These are phyloP conservation scores for Polydrusus tereticollis DNA, from an alignment of 2,888 invertebrate species.

Conservation along the genomic window DNA sequence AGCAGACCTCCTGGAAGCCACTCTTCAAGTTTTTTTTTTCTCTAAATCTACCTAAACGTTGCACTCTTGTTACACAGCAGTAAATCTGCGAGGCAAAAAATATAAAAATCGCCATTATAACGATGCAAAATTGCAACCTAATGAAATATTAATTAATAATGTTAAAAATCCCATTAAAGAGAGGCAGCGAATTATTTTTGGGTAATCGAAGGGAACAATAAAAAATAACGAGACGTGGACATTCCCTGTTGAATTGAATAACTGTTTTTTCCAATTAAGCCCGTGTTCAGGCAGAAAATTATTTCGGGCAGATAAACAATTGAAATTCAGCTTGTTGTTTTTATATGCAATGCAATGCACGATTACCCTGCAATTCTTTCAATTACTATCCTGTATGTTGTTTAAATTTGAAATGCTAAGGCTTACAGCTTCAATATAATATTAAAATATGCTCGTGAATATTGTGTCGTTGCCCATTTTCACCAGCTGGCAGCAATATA, in stretches of 20 bases:
- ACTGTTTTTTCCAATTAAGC: not conserved
- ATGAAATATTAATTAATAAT: constrained; percentile 8
- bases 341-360: too few relatives aligned
- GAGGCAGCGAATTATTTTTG: not conserved
- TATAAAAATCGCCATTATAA: not conserved
- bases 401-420: too few relatives aligned
- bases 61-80: not conserved
- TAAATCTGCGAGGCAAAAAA: not conserved
- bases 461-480: too few relatives aligned
- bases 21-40: not conserved
- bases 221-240: not conserved
- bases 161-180: constrained; percentile 3
- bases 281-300: not conserved
- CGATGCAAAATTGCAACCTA: not conserved
- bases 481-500: not conserved
- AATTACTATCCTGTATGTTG: too few relatives aligned
- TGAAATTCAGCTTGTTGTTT: too few relatives aligned
- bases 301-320: not conserved
- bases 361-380: too few relatives aligned
- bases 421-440: too few relatives aligned
- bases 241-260: not conserved
- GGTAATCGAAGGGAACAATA: not conserved
- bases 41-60: not conserved
- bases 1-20: not conserved
- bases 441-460: too few relatives aligned